Evolutionary conservation across 2,797 vertebrate species (phyloP).

Genomic region (Enteromius trimaculatus): DNA sequence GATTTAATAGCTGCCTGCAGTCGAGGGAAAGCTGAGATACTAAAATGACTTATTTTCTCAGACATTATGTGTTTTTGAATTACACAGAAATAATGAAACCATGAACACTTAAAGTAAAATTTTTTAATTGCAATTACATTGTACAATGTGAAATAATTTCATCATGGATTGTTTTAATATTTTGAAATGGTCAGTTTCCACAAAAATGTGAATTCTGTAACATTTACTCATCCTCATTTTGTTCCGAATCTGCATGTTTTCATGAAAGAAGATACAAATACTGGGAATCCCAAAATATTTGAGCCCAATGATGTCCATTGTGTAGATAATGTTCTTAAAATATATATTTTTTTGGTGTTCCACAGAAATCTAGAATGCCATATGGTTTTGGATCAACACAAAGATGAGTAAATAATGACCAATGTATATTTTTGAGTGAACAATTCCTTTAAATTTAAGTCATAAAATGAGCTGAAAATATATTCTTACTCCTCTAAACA

Average conservation of each 20-base stretch:
- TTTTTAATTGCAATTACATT: slow-evolving; percentile 7
- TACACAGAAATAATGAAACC: slow-evolving; percentile 12
- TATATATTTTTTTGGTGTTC: background rate
- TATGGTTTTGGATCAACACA: background rate
- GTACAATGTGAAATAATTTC: background rate
- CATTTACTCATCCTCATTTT: background rate
- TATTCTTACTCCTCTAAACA: background rate
- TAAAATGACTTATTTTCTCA: background rate
- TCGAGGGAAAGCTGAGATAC: background rate
- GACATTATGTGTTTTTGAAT: background rate
- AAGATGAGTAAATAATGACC: background rate
- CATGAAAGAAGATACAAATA: background rate
- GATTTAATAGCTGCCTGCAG: background rate
- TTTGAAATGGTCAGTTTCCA: background rate
- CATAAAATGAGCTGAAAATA: background rate
- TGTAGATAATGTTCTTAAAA: background rate
- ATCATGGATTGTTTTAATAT: background rate
- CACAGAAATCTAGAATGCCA: background rate
- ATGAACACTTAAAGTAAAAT: slow-evolving; percentile 1
- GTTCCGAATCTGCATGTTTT: background rate
- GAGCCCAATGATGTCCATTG: background rate
- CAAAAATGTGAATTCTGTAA: background rate
- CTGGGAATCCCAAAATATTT: background rate
- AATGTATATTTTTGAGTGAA: background rate
- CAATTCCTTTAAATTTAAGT: background rate